Percentiles rank a stretch among this genome's conserved stretches.
Conservation (phyloP, 2,113 vertebrate genomes). For the Pangasianodon gigas region DNA sequence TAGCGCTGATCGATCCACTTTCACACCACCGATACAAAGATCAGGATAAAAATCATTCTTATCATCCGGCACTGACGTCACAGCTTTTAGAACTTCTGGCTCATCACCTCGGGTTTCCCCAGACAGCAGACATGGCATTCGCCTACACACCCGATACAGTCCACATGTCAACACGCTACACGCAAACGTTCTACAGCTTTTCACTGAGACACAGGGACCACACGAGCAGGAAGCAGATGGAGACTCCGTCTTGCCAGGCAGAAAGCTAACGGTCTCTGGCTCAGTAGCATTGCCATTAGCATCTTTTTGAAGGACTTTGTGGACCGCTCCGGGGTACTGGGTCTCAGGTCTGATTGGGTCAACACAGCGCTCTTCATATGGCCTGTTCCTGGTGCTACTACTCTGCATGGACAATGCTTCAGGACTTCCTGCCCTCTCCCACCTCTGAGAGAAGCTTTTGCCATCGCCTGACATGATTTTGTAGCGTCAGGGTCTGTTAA, state of each 20-base stretch:
- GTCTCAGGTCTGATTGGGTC: constrained; percentile 64
- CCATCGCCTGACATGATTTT: constrained; percentile 58
- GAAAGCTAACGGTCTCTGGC: constrained; percentile 81
- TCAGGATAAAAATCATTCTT: constrained; percentile 84
- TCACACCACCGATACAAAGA: constrained; percentile 73
- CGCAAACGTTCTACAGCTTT: constrained; percentile 62
- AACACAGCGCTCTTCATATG: constrained; percentile 72
- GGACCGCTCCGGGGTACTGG: constrained; percentile 44
- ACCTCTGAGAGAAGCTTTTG: constrained; percentile 43
- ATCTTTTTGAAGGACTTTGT: constrained; percentile 73
- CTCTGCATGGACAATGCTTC: constrained; percentile 61
- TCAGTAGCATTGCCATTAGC: constrained; percentile 73
- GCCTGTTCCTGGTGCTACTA: constrained; percentile 65
- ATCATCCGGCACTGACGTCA: not conserved
- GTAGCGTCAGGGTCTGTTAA: constrained; percentile 48
- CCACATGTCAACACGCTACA: constrained; percentile 80
- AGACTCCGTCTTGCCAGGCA: constrained; percentile 76
- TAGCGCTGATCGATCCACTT: constrained; percentile 56
- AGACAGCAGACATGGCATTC: constrained; percentile 63
- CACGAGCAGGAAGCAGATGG: constrained; percentile 64
- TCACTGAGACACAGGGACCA: constrained; percentile 71
- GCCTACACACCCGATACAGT: constrained; percentile 77
- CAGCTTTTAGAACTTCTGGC: constrained; percentile 60
- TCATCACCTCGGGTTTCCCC: constrained; percentile 68
- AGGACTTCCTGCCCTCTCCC: constrained; percentile 40